Base-by-base conservation (phyloP, 2,888 invertebrate genomes). In the Sesamia inferens region DNA sequence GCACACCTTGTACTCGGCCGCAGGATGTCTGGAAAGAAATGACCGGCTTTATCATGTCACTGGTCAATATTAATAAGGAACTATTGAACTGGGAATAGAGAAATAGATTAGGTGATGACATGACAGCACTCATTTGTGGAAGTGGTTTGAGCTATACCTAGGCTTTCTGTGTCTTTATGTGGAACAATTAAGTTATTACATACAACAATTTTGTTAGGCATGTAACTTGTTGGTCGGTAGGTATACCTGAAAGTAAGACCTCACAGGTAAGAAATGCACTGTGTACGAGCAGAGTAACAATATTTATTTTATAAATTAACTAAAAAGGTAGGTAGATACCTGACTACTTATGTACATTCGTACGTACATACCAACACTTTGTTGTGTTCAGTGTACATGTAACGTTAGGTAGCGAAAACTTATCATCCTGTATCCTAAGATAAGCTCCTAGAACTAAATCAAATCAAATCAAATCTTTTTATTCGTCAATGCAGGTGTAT, bases 1-100 rank as follows among this genome's bases (percentile, higher is more conserved):
- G 78, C 95, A 95, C 24, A 95, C 91, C 71, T 89, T 93, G 86
- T 94, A 95, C 73, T 95, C 95, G 3, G 93, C 95, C 51, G 93
- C 93, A 19, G 90, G 75, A 64, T 90, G 89, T 81, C 95, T 95
- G 92, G 80, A 92, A 94, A 71, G 71, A 64, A 76, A 67, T 55
- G 39, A 19, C n/a, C 22, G 24, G 31, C 19, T 8, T 68, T 61
- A 67, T 59, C 51, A 5, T 16, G 31, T 63, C 22, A 47, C 42
- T 19, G 2, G 6, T 22, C 13, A 14, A 57, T 11, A 47, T n/a
- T 31, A 24, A 39, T 47, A 16, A 31, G 10, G 24, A 44, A 44
- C 31, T 31, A 31, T 31, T 31, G 31, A 31, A 31, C 31, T 44
- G n/a, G 51, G 10, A n/a, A n/a, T 31, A n/a, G 19, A 11, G 6